Percentiles rank a stretch among this genome's conserved stretches.
Evolutionary conservation across 2,888 invertebrate genomes (phyloP).

Genomic region (Plusia festucae): DNA sequence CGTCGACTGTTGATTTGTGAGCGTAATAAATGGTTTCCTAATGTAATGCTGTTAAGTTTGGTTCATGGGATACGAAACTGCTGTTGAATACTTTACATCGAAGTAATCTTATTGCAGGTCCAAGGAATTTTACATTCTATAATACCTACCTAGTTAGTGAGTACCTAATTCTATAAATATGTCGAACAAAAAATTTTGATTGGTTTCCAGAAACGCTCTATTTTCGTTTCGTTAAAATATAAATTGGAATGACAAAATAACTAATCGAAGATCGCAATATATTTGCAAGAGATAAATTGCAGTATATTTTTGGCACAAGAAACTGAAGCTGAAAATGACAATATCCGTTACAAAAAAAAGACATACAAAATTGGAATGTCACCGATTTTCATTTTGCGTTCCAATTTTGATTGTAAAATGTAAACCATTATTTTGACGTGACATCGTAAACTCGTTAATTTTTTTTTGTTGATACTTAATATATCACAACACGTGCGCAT

Average conservation of each 20-base stretch:
- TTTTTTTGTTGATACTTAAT: slow-evolving; percentile 28
- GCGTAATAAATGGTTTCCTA: slow-evolving; percentile 46
- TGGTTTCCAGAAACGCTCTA: background rate
- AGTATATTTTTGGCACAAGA: slow-evolving; percentile 7
- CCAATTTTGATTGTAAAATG: slow-evolving; percentile 29
- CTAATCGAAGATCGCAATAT: background rate
- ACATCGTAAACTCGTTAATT: slow-evolving; percentile 49
- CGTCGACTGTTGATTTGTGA: slow-evolving; percentile 48
- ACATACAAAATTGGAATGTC: background rate
- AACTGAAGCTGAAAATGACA: background rate
- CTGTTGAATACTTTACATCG: slow-evolving; percentile 11
- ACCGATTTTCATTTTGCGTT: slow-evolving; percentile 17
- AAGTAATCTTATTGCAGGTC: background rate
- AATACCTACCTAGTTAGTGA: too few species aligned
- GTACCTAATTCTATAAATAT: too few species aligned
- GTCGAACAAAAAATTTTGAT: background rate
- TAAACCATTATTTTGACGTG: slow-evolving; percentile 40
- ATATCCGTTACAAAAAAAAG: slow-evolving; percentile 7
- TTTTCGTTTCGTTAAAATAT: background rate
- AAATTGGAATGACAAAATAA: background rate
- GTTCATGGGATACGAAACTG: slow-evolving; percentile 26
- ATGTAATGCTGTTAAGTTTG: slow-evolving; percentile 37
- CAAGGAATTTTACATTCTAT: too few species aligned
- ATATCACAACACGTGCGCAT: slow-evolving; percentile 32
- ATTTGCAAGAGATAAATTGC: slow-evolving; percentile 2